Conservation (phyloP, 2,113 vertebrate species). For the Pelecanus crispus region DNA sequence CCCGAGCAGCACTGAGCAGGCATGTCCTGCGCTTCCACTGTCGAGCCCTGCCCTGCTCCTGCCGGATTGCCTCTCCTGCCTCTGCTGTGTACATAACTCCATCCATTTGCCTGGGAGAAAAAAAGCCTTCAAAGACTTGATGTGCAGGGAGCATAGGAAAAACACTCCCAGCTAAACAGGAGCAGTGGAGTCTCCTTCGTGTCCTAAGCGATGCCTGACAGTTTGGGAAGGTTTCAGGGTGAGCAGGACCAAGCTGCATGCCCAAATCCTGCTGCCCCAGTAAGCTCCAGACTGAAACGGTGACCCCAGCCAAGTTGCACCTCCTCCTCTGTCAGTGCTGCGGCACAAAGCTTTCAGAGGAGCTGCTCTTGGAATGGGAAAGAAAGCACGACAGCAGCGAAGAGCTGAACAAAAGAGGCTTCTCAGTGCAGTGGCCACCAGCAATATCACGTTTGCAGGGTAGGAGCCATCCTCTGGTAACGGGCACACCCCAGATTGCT, state of each 20-base stretch:
- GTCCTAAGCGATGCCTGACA: rapidly evolving
- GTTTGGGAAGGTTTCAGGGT: neutral
- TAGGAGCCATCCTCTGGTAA: neutral
- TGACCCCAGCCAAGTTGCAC: neutral
- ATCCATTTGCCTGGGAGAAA: neutral
- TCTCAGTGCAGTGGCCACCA: neutral
- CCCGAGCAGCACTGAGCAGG: rapidly evolving
- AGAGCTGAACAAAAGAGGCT: neutral
- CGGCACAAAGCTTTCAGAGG: neutral
- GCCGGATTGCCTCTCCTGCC: neutral
- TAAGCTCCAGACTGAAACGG: neutral
- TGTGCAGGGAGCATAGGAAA: neutral
- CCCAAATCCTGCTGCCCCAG: neutral
- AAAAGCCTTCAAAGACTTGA: neutral
- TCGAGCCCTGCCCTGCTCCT: neutral
- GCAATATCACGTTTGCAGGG: too few relatives aligned
- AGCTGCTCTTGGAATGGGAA: neutral
- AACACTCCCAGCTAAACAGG: neutral
- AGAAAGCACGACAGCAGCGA: neutral
- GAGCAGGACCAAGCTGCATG: neutral
- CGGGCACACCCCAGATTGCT: neutral
- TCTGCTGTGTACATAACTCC: rapidly evolving
- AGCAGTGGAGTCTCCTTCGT: neutral
- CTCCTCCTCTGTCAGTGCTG: neutral
- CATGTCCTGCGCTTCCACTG: neutral